Evolutionary conservation across 2,113 vertebrate genomes (phyloP), one percentile per base, ranked within the genome.

Genomic region (Eudyptes chrysolophus): DNA sequence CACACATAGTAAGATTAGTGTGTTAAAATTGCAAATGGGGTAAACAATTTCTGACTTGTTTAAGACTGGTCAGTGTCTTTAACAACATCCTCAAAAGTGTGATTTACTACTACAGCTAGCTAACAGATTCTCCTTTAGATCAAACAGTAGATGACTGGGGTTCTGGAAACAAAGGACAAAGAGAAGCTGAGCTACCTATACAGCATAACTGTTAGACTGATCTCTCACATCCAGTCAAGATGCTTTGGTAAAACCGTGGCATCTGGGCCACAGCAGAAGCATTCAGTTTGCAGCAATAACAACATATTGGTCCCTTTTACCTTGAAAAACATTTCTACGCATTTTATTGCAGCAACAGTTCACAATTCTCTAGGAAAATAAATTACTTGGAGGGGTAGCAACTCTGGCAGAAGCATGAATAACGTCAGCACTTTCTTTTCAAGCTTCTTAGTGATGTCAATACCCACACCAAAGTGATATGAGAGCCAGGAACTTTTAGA

Each of bases 381-480:
- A 71, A 71, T 87, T 78, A 66, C 36, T 57, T 84, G 57, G 34
- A 95, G 64, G 84, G 38, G 55, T 34, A 85, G 76, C 20, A 93
- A 44, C 44, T 68, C 77, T 49, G 76, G 49, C 90, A 91, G 21
- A 70, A 91, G n/a, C 32, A 58, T 61, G 60, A 97, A 74, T 93
- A 94, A 96, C 5, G 1, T 52, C 83, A 90, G 85, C 69, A 80
- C 52, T 92, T 93, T 54, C 18, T 96, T 96, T 95, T 81, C 51
- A 70, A 76, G 32, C 42, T 95, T 88, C 89, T 87, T 87, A 12
- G 20, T 80, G 71, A 87, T 65, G 46, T 68, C 65, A 71, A 72
- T 92, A 88, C 24, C 58, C 66, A 58, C 25, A 66, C 7, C 58
- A 84, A 54, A 89, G 71, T 55, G 8, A 85, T 51, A 58, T 1